Evolutionary conservation across 1,140 invertebrate genomes (phyloP), one percentile per base, ranked within the genome.

Genomic region (Lethocerus indicus): DNA sequence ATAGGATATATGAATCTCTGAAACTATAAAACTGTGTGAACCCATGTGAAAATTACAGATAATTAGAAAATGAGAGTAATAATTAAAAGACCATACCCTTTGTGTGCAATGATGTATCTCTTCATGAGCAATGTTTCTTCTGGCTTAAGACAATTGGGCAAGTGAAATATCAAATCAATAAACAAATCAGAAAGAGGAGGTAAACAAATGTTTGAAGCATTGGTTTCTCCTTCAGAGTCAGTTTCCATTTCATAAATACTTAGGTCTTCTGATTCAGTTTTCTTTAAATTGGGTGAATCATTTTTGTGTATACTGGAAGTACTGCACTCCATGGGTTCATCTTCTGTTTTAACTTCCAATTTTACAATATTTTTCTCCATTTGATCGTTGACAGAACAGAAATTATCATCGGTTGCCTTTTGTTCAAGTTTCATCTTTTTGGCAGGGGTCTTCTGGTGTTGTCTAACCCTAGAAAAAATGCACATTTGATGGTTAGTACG

Each of bases 61-160:
- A 12, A 21, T 21, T 21, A 21, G 26, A 13, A 18, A 9, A 9
- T 39, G 4, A 43, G 28, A 51, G 44, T 27, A 29, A 36, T 39
- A 21, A 42, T 44, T 42, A 32, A 44, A 32, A 2, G 14, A 1
- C 16, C 13, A 41, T 57, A 57, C 56, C 56, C 56, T 14, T 50
- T 40, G 51, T 54, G 51, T 35, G 56, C 56, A 28, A 54, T 18
- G 16, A 58, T 58, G 24, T 58, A 58, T 12, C 56, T 27, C n/a
- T 43, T 16, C n/a, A 56, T 29, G 32, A 50, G 44, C 16, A 32
- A 37, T 25, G 28, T 52, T 21, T 51, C 20, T 2, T 25, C 35
- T 20, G 26, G 14, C 21, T 41, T 35, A 20, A 54, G 40, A 42
- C 46, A 49, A 27, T 40, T 27, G 21, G 47, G 35, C 20, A 58